Evolutionary conservation across 2,888 invertebrate species (phyloP).

Genomic region (Conops quadrifasciatus): DNA sequence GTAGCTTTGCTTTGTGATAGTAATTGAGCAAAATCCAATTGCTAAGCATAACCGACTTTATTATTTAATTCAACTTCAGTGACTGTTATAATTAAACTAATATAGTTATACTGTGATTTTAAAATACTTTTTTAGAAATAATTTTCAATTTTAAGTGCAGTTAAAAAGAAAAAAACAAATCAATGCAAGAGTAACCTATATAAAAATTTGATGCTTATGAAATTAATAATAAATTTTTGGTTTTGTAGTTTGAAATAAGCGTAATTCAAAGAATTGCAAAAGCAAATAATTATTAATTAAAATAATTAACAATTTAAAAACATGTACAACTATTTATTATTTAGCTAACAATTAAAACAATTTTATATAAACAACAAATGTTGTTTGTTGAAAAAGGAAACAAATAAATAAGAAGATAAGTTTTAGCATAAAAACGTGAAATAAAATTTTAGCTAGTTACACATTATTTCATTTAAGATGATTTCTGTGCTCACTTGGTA

Average conservation of each 20-base stretch:
- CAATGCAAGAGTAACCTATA: too few species aligned
- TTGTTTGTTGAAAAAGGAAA: conserved; percentile 12
- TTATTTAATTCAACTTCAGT: not conserved
- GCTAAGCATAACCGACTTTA: conserved; percentile 34
- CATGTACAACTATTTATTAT: conserved; percentile 7
- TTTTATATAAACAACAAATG: conserved; percentile 27
- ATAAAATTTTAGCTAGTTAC: too few species aligned
- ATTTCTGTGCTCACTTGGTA: too few species aligned
- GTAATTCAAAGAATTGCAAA: conserved; percentile 35
- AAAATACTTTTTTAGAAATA: not conserved
- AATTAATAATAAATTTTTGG: conserved; percentile 42
- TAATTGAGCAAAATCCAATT: conserved; percentile 19
- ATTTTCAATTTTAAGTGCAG: too few species aligned
- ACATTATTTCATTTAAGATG: too few species aligned
- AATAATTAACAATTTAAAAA: conserved; percentile 40
- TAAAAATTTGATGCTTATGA: conserved; percentile 4
- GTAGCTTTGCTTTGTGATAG: not conserved
- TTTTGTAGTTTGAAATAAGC: conserved; percentile 38
- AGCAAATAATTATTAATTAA: conserved; percentile 38
- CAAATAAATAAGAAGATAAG: conserved; percentile 7
- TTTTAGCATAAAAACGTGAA: conserved; percentile 3
- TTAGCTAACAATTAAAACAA: conserved; percentile 12
- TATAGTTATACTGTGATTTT: not conserved
- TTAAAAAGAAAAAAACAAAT: not conserved
- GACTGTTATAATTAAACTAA: not conserved